Base-by-base conservation (phyloP, 2,113 vertebrate species). In the Bostrychus sinensis region DNA sequence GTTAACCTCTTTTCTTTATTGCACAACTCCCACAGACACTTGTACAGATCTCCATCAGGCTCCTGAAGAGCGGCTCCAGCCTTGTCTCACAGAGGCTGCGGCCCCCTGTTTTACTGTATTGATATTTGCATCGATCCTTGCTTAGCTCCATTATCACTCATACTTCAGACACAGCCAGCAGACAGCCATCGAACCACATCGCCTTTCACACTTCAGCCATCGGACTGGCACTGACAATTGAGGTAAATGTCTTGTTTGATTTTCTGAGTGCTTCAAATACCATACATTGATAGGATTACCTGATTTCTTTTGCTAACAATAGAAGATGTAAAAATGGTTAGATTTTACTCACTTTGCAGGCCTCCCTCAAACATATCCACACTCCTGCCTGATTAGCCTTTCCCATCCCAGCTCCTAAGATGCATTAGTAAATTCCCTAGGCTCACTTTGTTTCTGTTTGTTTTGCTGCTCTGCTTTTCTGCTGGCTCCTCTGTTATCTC, bases 111-210 rank as follows among this genome's bases (percentile, higher is more conserved):
- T 84, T 75, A 88, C 76, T 46, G 54, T 86, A 88, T 89, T 82
- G 89, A 91, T 80, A 89, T 89, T 79, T 80, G 62, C 75, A 88
- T 91, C 70, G 85, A 88, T 83, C 77, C 50, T 32, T 58, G 75
- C 73, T 83, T 80, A 65, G 69, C 69, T 75, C 79, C 85, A 85
- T 90, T 87, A 86, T 85, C 86, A 70, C 67, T 80, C 77, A 82
- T 66, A 68, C 64, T 71, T 75, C 70, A 26, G 59, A 71, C 26
- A 16, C 55, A 61, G 64, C 65, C 75, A 66, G 62, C 62, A 63
- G 57, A 60, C 75, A 77, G 81, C 66, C 58, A 77, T 82, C 75
- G 43, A 74, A 37, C 34, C 71, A 41, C 81, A 55, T 62, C 60
- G 54, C 65, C 66, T 72, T 62, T 73, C 71, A 76, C 57, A 46